Conservation (phyloP, 2,113 vertebrate species). For the Oreochromis niloticus region DNA sequence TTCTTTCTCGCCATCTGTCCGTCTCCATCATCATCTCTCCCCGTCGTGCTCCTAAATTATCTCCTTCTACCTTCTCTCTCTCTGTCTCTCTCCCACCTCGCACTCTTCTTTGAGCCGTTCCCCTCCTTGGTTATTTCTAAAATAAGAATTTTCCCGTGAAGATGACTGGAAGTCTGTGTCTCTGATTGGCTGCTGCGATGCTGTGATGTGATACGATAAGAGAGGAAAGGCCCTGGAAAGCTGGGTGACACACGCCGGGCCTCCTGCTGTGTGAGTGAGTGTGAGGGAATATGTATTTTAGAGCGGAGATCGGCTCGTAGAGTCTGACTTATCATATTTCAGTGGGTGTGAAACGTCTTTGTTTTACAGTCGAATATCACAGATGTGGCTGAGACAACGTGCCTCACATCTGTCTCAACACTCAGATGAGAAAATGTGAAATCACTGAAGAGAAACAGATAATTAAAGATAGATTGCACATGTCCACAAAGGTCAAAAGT, state of each 20-base stretch:
- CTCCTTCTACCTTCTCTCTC: background rate
- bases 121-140: background rate
- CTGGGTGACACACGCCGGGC: background rate
- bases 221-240: background rate
- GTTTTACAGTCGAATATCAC: background rate
- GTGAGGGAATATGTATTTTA: background rate
- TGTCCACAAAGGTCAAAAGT: background rate
- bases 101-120: background rate
- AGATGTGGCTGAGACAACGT: background rate
- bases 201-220: background rate
- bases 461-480: background rate
- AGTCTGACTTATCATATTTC: background rate
- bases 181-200: background rate
- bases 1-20: background rate
- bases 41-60: background rate
- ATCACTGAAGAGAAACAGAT: background rate
- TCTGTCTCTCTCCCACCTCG: background rate
- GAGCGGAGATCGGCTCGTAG: rapidly evolving
- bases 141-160: background rate
- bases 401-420: background rate
- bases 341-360: background rate
- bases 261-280: background rate
- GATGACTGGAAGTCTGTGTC: background rate
- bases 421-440: background rate
- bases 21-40: background rate